A percentile compares a stretch with the other conserved stretches of the same genome.
phyloP scores from a whole-genome alignment of 2,113 vertebrate genomes.

The Phoenicopterus ruber region DNA sequence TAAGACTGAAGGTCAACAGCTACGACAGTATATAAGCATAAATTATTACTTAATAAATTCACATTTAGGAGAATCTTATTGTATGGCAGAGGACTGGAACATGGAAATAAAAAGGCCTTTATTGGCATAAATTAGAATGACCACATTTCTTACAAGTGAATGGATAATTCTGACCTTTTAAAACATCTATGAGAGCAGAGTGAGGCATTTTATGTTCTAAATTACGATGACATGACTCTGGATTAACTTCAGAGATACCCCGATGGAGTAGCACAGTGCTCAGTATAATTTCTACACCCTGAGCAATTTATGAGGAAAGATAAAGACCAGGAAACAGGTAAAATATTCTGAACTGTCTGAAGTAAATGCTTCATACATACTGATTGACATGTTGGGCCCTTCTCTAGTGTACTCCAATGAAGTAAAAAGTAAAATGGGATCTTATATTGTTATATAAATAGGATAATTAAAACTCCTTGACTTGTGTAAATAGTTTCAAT shows the following conservation, averaged over 20 bases:
- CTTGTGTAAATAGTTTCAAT: background rate
- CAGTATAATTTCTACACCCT: background rate
- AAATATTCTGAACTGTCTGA: background rate
- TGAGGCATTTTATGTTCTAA: background rate
- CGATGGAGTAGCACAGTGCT: background rate
- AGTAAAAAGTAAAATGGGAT: background rate
- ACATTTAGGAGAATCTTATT: background rate
- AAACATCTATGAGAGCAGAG: background rate
- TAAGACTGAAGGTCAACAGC: conserved; percentile 51
- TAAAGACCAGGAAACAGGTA: background rate
- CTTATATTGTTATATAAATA: background rate
- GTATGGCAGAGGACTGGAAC: background rate
- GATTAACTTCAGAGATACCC: background rate
- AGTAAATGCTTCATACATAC: background rate
- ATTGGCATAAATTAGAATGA: background rate
- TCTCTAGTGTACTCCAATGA: background rate
- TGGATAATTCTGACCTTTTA: conserved; percentile 38
- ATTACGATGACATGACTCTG: background rate
- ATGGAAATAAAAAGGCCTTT: background rate
- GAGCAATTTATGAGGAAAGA: background rate
- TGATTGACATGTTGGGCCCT: background rate
- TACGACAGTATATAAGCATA: background rate
- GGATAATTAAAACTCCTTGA: background rate
- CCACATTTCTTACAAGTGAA: background rate
- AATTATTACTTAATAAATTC: conserved; percentile 47